These are phyloP conservation scores for Tholera decimalis DNA, from an alignment of 2,888 invertebrate genomes.

Conservation along the genomic window DNA sequence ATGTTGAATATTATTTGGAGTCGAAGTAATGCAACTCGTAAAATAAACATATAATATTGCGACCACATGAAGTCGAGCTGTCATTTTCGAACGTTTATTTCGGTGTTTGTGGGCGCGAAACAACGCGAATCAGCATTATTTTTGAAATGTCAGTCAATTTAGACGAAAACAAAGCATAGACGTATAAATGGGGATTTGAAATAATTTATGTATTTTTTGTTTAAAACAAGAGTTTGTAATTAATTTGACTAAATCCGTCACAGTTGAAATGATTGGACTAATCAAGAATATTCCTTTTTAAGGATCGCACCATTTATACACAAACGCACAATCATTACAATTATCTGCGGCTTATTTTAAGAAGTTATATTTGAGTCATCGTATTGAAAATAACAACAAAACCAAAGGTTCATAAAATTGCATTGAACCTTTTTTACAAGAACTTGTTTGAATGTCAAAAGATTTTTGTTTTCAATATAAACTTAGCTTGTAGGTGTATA, in stretches of 20 bases:
- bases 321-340: background rate
- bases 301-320: background rate
- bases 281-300: conserved; percentile 1
- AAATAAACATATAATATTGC: conserved; percentile 59
- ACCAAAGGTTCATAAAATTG: conserved; percentile 31
- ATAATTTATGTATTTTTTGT: background rate
- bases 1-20: conserved; percentile 42
- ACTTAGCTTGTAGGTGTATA: conserved; percentile 35
- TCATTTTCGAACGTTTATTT: conserved; percentile 53
- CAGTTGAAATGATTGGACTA: background rate
- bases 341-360: conserved; percentile 13
- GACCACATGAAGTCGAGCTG: conserved; percentile 43
- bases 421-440: conserved; percentile 35
- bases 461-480: conserved; percentile 42
- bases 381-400: conserved; percentile 16
- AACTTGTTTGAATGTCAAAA: conserved; percentile 50
- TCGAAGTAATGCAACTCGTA: conserved; percentile 42
- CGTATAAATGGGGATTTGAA: background rate
- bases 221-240: background rate
- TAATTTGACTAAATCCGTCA: background rate
- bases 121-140: conserved; percentile 17
- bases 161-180: conserved; percentile 1
- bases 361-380: conserved; percentile 10
- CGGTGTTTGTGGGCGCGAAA: conserved; percentile 37
- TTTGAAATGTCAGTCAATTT: conserved; percentile 19